Evolutionary conservation across 2,797 vertebrate species (phyloP).

Genomic region (Morelia viridis): DNA sequence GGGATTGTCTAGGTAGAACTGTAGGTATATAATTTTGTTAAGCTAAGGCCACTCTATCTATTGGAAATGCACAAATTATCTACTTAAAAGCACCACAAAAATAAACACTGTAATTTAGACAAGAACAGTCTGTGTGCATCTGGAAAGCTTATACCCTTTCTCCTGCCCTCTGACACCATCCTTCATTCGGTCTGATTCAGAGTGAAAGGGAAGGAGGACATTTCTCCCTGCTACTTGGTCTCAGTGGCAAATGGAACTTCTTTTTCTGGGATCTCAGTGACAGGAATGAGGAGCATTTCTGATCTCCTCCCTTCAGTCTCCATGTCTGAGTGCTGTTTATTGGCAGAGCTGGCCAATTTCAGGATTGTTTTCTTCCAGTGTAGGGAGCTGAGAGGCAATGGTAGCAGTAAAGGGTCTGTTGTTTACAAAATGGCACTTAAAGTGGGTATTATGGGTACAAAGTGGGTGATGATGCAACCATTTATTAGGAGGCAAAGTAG

Average conservation of each 20-base stretch:
- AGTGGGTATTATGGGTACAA: background rate
- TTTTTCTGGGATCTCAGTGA: background rate
- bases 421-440: background rate
- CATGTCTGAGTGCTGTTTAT: background rate
- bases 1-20: background rate
- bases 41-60: background rate
- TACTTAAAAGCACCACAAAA: background rate
- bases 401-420: background rate
- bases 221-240: background rate
- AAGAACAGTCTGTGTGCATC: background rate
- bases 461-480: background rate
- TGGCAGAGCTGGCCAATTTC: background rate
- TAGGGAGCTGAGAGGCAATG: background rate
- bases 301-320: background rate
- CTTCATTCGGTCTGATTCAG: background rate
- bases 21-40: background rate
- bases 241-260: background rate
- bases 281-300: background rate
- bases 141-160: background rate
- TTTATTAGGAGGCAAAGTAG: background rate
- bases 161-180: background rate
- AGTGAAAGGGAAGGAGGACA: background rate
- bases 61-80: background rate
- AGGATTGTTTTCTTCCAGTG: background rate
- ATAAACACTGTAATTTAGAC: background rate